Evolutionary conservation across 2,888 invertebrate genomes (phyloP), one percentile per base, ranked within the genome.

Genomic region (Antheraea assamensis): DNA sequence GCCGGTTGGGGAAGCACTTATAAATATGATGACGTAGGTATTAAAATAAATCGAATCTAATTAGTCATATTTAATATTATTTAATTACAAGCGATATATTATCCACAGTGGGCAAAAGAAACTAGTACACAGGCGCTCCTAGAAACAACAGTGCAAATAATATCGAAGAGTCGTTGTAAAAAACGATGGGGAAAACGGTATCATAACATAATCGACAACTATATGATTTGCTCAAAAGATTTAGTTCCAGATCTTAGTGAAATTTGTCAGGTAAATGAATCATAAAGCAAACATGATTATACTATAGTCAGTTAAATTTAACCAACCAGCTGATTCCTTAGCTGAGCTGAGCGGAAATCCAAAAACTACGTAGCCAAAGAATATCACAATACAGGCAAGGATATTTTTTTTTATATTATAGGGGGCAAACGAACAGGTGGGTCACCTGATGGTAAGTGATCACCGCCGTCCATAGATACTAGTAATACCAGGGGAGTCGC

Each of bases 211-310:
- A 90, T 90, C n/a, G 89, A 89, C 1, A 89, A 90, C 78, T 90
- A 90, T 78, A 90, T 90, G 89, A 88, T 90, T 42, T 90, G 90
- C 70, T 83, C 88, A 0, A 87, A 84, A 74, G 89, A 91, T 52
- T 68, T 85, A 8, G 70, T 83, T 0, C 79, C 86, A 0, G 88
- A 90, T 3, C 77, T 88, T 7, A 85, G 83, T 61, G 87, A 87
- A 77, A 79, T 88, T 73, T 91, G 91, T 73, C 77, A 79, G 75
- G 90, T 89, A 72, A 31, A 17, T 31, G 24, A 72, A 24, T 70
- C 2, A 31, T 71, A 49, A 21, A n/a, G 19, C 13, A 30, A 27
- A 66, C 2, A 72, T 68, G 17, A 21, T 55, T 24, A 21, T 2
- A 35, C 3, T 64, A 15, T 27, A 61, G 17, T 27, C 27, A 8